Evolutionary conservation across 1,140 invertebrate genomes (phyloP).

Genomic region (Eriosoma lanigerum): DNA sequence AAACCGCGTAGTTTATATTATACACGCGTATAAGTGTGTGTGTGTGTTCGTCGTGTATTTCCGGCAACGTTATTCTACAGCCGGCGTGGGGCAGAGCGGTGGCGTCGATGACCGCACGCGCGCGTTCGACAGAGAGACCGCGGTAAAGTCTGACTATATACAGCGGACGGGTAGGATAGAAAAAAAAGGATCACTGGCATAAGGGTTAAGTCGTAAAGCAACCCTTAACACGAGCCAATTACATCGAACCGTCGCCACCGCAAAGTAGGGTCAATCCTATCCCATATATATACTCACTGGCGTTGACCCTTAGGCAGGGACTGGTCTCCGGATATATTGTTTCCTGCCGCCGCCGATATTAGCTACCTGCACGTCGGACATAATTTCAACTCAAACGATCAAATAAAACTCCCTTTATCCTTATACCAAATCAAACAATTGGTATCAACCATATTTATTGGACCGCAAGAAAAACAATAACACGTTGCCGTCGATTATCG

Average conservation of each 20-base stretch:
- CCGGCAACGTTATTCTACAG: not conserved
- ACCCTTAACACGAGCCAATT: constrained; percentile 51
- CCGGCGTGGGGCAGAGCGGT: not conserved
- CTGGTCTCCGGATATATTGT: constrained; percentile 23
- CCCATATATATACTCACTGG: not conserved
- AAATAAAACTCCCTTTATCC: not conserved
- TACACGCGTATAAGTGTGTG: not conserved
- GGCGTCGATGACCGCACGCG: constrained; percentile 20
- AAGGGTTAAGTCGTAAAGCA: constrained; percentile 52
- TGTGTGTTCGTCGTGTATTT: not conserved
- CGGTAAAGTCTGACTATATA: not conserved
- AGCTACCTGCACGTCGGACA: constrained; percentile 33
- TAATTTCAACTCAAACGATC: constrained; percentile 45
- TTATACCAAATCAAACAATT: not conserved
- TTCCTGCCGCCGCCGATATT: constrained; percentile 41
- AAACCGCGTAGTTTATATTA: too few relatives aligned
- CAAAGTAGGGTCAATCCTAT: constrained; percentile 51
- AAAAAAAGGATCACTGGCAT: constrained; percentile 45
- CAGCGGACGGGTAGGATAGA: not conserved
- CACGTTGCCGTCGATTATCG: too few relatives aligned
- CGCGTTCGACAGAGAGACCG: not conserved
- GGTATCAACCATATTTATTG: not conserved
- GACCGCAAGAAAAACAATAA: not conserved
- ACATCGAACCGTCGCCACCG: constrained; percentile 51
- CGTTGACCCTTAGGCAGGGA: not conserved